Base-by-base conservation (phyloP, 2,797 vertebrate genomes). In the Muraenolepis orangiensis region DNA sequence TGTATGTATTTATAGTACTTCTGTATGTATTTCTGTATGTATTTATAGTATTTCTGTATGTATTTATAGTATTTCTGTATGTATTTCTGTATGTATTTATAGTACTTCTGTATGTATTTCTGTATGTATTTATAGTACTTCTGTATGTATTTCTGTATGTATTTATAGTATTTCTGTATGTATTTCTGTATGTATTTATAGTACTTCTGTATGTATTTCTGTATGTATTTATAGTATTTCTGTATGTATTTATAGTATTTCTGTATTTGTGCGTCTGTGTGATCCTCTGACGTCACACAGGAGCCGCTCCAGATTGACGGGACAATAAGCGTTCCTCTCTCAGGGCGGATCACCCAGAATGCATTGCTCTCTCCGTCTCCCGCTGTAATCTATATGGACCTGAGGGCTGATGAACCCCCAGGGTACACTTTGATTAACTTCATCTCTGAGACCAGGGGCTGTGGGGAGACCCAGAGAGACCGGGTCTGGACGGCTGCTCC, bases 381-480 rank as follows among this genome's bases (percentile, higher is more conserved):
- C 87, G 89, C 87, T 87, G 89, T 90, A 83, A 87, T 84, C 86
- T 84, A 80, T 82, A 82, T 10, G 64, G 80, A 87, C 74, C 81
- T 89, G 85, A 86, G 80, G 78, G 81, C 81, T 88, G 91, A 92
- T 92, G 88, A 92, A 90, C 88, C 90, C 88, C 91, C 29, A 26
- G 88, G 81, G 91, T 71, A 26, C 51, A 36, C 72, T 86, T 91
- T 92, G 89, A 92, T 92, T 91, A 92, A 91, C 90, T 91, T 86
- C 81, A 67, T 83, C 82, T 90, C 84, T 66, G 64, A 66, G 29
- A 30, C 16, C n/a, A n/a, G n/a, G n/a, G n/a, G 81, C 82, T 82
- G 84, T 86, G 87, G 87, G 86, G 83, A 57, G n/a, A 28, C n/a
- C 20, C 23, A 51, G 42, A 51, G 42, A 14, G 51, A 57, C 51